These are phyloP conservation scores for Brienomyrus brachyistius DNA, from an alignment of 2,113 vertebrate genomes.

Conservation along the genomic window DNA sequence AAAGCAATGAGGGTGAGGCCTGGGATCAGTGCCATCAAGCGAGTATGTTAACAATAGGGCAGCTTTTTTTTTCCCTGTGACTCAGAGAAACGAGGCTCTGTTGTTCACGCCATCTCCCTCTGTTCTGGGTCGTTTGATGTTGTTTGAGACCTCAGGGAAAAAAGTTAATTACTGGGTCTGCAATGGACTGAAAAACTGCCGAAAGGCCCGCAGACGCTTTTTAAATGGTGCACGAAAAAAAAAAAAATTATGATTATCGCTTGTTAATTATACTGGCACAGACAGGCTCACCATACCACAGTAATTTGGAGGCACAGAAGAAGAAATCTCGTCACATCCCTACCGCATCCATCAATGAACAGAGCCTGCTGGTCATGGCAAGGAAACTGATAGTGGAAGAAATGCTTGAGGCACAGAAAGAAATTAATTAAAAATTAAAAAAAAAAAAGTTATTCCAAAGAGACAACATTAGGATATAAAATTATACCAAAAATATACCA, in stretches of 20 bases:
- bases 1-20: conserved; percentile 43
- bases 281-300: background rate
- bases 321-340: background rate
- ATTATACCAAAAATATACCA: background rate
- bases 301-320: background rate
- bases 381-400: background rate
- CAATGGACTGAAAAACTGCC: conserved; percentile 38
- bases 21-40: conserved; percentile 44
- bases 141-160: conserved; percentile 34
- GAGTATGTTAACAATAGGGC: conserved; percentile 59
- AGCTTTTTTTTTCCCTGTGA: conserved; percentile 52
- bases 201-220: conserved; percentile 29
- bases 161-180: conserved; percentile 54
- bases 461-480: background rate
- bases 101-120: conserved; percentile 33
- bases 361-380: background rate
- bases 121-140: conserved; percentile 54
- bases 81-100: conserved; percentile 51
- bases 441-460: background rate
- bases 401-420: background rate
- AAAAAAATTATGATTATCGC: conserved; percentile 15
- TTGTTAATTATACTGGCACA: conserved; percentile 14
- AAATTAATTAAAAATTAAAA: conserved; percentile 7
- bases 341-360: background rate
- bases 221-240: conserved; percentile 14